These are phyloP conservation scores for Geophilus truncorum DNA, from an alignment of 2,888 invertebrate genomes.

Conservation along the genomic window DNA sequence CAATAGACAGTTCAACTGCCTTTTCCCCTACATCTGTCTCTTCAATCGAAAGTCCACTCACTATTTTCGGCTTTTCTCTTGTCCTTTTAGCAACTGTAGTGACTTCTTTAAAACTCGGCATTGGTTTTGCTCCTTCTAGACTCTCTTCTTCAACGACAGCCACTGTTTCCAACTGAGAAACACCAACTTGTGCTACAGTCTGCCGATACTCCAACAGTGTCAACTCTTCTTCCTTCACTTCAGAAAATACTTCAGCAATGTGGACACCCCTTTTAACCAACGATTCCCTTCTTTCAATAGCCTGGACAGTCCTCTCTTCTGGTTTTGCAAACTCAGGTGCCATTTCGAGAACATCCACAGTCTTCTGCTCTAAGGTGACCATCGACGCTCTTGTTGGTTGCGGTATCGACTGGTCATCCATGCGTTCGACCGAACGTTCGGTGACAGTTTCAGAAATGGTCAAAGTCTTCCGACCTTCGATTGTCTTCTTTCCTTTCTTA, in stretches of 20 bases:
- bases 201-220: not conserved
- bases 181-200: not conserved
- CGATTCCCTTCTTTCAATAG: not conserved
- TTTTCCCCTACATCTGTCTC: not conserved
- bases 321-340: not conserved
- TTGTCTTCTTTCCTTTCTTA: constrained; percentile 18
- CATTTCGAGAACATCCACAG: constrained; percentile 8
- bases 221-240: not conserved
- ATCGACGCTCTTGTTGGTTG: not conserved
- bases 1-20: not conserved
- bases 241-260: not conserved
- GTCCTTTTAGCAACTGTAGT: not conserved
- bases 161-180: not conserved
- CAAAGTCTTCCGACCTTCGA: constrained; percentile 20
- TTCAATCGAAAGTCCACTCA: not conserved
- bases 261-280: not conserved
- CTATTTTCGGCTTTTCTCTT: not conserved
- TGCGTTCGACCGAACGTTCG: not conserved
- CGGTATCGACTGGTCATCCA: not conserved
- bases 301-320: not conserved
- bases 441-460: constrained; percentile 25
- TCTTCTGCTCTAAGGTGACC: not conserved
- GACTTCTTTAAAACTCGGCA: constrained; percentile 9
- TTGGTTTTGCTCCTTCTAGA: not conserved
- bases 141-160: not conserved